A percentile compares a stretch with the other conserved stretches of the same genome.
These are phyloP conservation scores for Ophion costatus DNA, from an alignment of 2,888 invertebrate species.

Conservation along the genomic window DNA sequence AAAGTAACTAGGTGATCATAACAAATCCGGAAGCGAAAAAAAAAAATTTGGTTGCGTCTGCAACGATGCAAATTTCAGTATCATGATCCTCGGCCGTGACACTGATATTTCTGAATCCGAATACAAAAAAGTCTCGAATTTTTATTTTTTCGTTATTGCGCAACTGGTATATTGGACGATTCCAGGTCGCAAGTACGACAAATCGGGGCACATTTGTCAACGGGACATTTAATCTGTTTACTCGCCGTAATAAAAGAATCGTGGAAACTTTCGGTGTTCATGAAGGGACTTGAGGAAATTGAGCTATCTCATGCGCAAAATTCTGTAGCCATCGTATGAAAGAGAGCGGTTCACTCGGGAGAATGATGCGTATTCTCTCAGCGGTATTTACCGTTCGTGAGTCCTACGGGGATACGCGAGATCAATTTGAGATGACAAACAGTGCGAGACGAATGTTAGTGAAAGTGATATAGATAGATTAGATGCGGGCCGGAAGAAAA, in stretches of 20 bases:
- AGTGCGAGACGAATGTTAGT: constrained; percentile 59
- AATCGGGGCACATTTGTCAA: neutral
- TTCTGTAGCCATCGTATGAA: constrained; percentile 1
- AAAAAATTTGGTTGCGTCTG: no score
- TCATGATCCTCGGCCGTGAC: no score
- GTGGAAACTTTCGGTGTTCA: neutral
- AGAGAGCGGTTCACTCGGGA: constrained; percentile 14
- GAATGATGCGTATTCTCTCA: constrained; percentile 51
- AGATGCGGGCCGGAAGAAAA: neutral
- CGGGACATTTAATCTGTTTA: neutral
- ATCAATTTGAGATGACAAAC: constrained; percentile 67
- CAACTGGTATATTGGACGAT: neutral
- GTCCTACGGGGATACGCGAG: constrained; percentile 57
- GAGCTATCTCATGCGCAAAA: constrained; percentile 36
- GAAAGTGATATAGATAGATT: constrained; percentile 63
- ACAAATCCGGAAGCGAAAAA: no score
- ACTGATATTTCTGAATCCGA: no score
- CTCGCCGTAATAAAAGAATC: neutral
- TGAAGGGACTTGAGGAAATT: constrained; percentile 25
- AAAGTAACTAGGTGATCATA: no score
- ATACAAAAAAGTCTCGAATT: no score
- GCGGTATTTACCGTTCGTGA: constrained; percentile 66
- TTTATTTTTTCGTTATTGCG: no score
- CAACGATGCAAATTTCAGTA: no score
- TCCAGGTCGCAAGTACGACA: neutral